Conservation (phyloP, 2,113 vertebrate species). For the Stomatorhinus ivindoensis region DNA sequence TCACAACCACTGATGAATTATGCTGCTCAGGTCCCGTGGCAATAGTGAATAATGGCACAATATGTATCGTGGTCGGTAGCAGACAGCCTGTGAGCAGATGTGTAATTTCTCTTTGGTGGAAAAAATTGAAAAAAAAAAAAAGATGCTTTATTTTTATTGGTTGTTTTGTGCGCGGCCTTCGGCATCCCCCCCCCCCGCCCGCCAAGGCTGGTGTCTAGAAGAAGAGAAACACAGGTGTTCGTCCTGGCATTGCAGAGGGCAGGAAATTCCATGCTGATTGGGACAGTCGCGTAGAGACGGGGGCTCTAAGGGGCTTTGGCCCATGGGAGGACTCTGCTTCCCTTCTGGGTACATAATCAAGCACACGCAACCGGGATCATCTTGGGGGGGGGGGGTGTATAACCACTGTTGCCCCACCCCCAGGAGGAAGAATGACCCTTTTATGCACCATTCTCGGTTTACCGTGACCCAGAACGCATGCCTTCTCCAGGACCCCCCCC, state of each 20-base stretch:
- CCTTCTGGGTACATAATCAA: slow-evolving; percentile 17
- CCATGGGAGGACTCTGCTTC: not conserved
- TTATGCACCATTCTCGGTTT: slow-evolving; percentile 23
- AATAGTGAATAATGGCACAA: not conserved
- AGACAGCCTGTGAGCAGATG: slow-evolving; percentile 25
- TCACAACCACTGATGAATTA: not conserved
- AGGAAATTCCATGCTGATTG: slow-evolving; percentile 56
- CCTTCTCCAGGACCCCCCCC: slow-evolving; percentile 16
- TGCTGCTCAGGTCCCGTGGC: not conserved
- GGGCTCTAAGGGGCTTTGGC: not conserved
- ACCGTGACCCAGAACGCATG: slow-evolving; percentile 23
- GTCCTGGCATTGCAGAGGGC: slow-evolving; percentile 34
- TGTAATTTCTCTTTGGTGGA: not conserved
- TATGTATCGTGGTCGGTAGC: not conserved
- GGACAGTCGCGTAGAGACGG: slow-evolving; percentile 27
- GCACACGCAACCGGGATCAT: not conserved
- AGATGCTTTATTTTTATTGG: not conserved
- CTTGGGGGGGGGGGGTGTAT: not conserved
- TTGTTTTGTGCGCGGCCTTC: slow-evolving; percentile 7
- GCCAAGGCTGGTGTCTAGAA: slow-evolving; percentile 8
- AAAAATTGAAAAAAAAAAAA: not conserved
- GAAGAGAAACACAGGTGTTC: slow-evolving; percentile 53
- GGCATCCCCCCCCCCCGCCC: slow-evolving; percentile 17
- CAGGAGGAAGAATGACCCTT: slow-evolving; percentile 28
- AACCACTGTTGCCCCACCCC: slow-evolving; percentile 9